These are phyloP conservation scores for Istiophorus platypterus DNA, from an alignment of 2,113 vertebrate species.

Conservation along the genomic window DNA sequence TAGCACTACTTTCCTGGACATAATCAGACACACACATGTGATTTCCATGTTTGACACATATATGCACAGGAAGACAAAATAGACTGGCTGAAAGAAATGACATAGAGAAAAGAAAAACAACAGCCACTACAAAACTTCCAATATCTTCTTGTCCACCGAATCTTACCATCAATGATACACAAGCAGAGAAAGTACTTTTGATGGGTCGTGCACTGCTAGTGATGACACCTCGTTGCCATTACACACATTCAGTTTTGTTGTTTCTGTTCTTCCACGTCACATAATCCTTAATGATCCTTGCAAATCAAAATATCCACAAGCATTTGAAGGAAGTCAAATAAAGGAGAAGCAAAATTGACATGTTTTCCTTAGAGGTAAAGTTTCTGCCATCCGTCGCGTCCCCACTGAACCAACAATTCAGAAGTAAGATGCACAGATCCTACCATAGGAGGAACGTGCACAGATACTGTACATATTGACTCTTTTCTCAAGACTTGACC, in stretches of 20 bases:
- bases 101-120: conserved; percentile 17
- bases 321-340: conserved; percentile 45
- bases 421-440: conserved; percentile 93
- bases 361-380: conserved; percentile 64
- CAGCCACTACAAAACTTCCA: conserved; percentile 35
- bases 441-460: conserved; percentile 98
- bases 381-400: conserved; percentile 65
- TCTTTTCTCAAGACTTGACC: conserved; percentile 66
- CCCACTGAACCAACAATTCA: conserved; percentile 76
- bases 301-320: conserved; percentile 52
- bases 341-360: conserved; percentile 48
- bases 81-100: conserved; percentile 48
- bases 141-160: conserved; percentile 16
- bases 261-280: conserved; percentile 2
- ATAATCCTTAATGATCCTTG: conserved; percentile 20
- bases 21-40: conserved; percentile 32
- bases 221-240: conserved; percentile 19
- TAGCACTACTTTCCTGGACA: conserved; percentile 39
- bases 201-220: neutral
- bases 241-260: conserved; percentile 5
- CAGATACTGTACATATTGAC: conserved; percentile 79
- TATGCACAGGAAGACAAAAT: conserved; percentile 61
- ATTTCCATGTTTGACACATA: conserved; percentile 54
- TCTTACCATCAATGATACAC: neutral
- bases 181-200: conserved; percentile 21